A percentile compares a stretch with the other conserved stretches of the same genome.
phyloP scores from a whole-genome alignment of 2,888 invertebrate genomes.

The Laothoe populi region DNA sequence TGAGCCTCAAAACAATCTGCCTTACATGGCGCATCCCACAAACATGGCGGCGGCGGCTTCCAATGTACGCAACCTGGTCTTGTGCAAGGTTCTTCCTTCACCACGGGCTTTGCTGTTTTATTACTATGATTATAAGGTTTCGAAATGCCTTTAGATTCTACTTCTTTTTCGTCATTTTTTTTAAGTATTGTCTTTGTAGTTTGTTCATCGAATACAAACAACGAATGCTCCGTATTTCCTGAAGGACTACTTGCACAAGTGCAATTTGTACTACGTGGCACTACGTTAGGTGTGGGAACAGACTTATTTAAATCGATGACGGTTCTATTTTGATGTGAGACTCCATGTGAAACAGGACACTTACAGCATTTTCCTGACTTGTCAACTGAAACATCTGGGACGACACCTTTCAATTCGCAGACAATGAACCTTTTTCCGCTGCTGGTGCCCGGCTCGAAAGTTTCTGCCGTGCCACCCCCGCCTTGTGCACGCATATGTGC shows the following conservation, averaged over 20 bases:
- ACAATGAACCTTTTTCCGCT: conserved; percentile 74
- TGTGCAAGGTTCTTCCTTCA: conserved; percentile 63
- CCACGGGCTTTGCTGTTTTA: conserved; percentile 42
- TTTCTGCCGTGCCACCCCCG: conserved; percentile 48
- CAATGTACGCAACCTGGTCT: conserved; percentile 71
- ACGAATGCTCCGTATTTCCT: conserved; percentile 42
- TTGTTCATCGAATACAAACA: conserved; percentile 60
- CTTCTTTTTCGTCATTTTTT: conserved; percentile 58
- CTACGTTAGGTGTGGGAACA: background rate
- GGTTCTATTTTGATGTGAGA: conserved; percentile 34
- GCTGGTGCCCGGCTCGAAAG: conserved; percentile 46
- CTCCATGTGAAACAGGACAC: conserved; percentile 50
- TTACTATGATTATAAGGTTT: conserved; percentile 55
- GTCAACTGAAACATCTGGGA: conserved; percentile 55
- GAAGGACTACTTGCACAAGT: conserved; percentile 43
- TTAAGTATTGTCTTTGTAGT: conserved; percentile 55
- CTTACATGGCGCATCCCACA: conserved; percentile 74
- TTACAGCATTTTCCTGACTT: conserved; percentile 71
- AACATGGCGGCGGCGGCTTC: conserved; percentile 72
- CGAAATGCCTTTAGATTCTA: conserved; percentile 41
- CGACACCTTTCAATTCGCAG: conserved; percentile 73
- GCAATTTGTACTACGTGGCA: conserved; percentile 36
- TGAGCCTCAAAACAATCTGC: conserved; percentile 74
- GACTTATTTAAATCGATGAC: background rate
- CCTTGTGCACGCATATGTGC: conserved; percentile 57